These are phyloP conservation scores for Parnassius mnemosyne DNA, from an alignment of 2,888 invertebrate genomes.

Conservation along the genomic window DNA sequence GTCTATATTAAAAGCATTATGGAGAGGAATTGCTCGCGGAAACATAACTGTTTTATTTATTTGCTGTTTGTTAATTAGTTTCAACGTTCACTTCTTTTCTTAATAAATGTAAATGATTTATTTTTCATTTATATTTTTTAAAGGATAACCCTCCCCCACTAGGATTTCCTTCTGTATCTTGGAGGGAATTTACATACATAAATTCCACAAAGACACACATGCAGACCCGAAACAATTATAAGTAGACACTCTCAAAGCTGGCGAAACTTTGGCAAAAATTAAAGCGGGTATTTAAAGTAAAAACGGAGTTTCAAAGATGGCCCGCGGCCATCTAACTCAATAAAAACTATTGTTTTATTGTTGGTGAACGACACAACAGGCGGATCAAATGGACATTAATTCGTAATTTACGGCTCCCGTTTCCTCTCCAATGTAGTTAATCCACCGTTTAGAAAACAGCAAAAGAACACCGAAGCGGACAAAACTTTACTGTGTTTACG, in stretches of 20 bases:
- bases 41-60: slow-evolving; percentile 15
- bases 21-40: slow-evolving; percentile 4
- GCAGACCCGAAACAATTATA: too few species aligned
- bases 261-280: too few species aligned
- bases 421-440: slow-evolving; percentile 7
- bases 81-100: slow-evolving; percentile 7
- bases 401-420: slow-evolving; percentile 11
- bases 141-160: too few species aligned
- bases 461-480: slow-evolving; percentile 2
- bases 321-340: background rate
- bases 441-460: slow-evolving; percentile 10
- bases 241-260: too few species aligned
- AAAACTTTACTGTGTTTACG: slow-evolving; percentile 7
- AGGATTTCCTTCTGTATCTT: too few species aligned
- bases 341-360: slow-evolving; percentile 12
- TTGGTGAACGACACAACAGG: slow-evolving; percentile 3
- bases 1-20: slow-evolving; percentile 15
- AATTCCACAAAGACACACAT: too few species aligned
- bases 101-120: background rate
- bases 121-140: too few species aligned
- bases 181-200: too few species aligned
- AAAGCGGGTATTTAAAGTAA: too few species aligned
- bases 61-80: slow-evolving; percentile 16
- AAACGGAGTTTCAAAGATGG: slow-evolving; percentile 1
- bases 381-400: slow-evolving; percentile 7